Conservation (phyloP, 2,888 invertebrate genomes). For the Scaptodrosophila latifasciaeformis region DNA sequence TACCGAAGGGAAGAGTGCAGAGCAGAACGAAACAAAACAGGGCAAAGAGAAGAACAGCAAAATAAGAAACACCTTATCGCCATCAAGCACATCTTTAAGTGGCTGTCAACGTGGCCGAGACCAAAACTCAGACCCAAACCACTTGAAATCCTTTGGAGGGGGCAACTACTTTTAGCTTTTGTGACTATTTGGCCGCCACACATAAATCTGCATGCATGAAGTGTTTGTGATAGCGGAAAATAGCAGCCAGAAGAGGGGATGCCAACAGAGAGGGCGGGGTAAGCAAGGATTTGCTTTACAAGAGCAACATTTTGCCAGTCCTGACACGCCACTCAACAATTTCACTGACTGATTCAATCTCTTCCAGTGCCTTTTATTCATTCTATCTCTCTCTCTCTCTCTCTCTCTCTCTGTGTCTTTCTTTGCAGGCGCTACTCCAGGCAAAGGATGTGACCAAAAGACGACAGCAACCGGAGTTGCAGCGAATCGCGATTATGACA, state of each 20-base stretch:
- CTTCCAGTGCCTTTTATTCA: no score
- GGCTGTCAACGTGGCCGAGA: constrained; percentile 60
- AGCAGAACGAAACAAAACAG: constrained; percentile 3
- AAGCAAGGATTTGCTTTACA: constrained; percentile 56
- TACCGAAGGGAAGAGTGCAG: constrained; percentile 38
- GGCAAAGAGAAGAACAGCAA: constrained; percentile 31
- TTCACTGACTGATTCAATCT: constrained; percentile 21
- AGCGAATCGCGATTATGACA: constrained; percentile 65
- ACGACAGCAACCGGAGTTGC: constrained; percentile 29
- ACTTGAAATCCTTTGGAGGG: background rate
- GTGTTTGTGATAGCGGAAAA: no score
- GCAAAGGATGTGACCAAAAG: constrained; percentile 7
- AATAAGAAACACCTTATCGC: constrained; percentile 63
- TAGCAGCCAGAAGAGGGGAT: no score
- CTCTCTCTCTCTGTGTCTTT: no score
- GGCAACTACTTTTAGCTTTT: constrained; percentile 16
- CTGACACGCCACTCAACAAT: constrained; percentile 55
- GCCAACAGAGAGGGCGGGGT: no score
- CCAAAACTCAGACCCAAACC: background rate
- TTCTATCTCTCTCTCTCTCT: no score
- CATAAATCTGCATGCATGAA: constrained; percentile 49
- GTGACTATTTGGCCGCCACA: constrained; percentile 28
- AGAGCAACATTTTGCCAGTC: constrained; percentile 60
- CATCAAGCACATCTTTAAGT: constrained; percentile 62
- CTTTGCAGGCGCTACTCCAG: constrained; percentile 40